Conservation (phyloP, 53 echinoderm and acorn worm genomes). For the Astropecten irregularis region DNA sequence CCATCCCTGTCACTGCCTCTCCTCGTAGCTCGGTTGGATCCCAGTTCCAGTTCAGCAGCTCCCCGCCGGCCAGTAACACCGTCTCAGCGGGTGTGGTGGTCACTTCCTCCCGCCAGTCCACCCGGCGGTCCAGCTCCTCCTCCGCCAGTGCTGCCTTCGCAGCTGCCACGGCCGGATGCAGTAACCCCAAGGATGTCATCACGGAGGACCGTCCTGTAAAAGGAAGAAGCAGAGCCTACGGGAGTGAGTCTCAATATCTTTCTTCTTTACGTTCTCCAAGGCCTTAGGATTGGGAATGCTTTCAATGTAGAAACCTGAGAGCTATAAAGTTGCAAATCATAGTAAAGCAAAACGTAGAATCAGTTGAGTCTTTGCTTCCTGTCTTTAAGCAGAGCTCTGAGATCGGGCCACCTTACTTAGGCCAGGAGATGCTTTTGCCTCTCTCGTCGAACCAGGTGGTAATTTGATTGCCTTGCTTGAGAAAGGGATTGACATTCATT, state of each 20-base stretch:
- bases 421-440: too few species aligned
- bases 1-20: constrained; percentile 60
- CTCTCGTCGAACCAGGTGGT: too few species aligned
- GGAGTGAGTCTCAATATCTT: constrained; percentile 63
- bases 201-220: constrained; percentile 41
- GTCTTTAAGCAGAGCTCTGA: too few species aligned
- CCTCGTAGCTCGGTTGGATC: constrained; percentile 64
- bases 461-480: too few species aligned
- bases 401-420: too few species aligned
- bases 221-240: constrained; percentile 63
- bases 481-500: too few species aligned
- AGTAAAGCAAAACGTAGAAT: too few species aligned
- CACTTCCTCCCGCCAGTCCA: constrained; percentile 97
- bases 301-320: too few species aligned
- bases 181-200: constrained; percentile 73
- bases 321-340: too few species aligned
- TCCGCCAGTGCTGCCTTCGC: constrained; percentile 91
- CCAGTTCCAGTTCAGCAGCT: constrained; percentile 88
- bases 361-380: too few species aligned
- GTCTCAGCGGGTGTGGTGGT: constrained; percentile 97
- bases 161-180: constrained; percentile 89
- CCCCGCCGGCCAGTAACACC: constrained; percentile 71
- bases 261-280: background rate
- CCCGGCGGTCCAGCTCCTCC: constrained; percentile 92
- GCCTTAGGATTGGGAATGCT: too few species aligned